phyloP scores from a whole-genome alignment of 2,888 invertebrate species.

The Danaus chrysippus region DNA sequence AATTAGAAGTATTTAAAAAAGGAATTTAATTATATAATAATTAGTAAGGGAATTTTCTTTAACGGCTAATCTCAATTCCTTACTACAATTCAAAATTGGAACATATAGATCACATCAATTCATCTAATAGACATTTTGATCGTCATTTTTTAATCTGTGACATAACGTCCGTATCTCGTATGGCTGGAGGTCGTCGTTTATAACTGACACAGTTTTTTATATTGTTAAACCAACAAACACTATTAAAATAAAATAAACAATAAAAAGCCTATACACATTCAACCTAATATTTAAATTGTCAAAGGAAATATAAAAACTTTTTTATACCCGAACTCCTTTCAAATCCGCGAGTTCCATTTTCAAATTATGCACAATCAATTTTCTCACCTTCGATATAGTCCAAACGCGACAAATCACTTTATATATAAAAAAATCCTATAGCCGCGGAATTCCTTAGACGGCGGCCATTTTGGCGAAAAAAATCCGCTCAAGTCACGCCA shows the following conservation, averaged over 20 bases:
- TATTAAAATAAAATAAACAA: slow-evolving; percentile 1
- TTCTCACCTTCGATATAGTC: slow-evolving; percentile 52
- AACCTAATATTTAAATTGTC: too few relatives aligned
- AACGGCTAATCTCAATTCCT: too few relatives aligned
- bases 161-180: background rate
- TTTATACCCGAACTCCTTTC: too few relatives aligned
- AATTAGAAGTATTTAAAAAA: too few relatives aligned
- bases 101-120: too few relatives aligned
- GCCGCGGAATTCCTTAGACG: slow-evolving; percentile 38
- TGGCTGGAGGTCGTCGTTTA: slow-evolving; percentile 17
- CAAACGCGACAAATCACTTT: slow-evolving; percentile 29
- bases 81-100: too few relatives aligned
- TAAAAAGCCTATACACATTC: background rate
- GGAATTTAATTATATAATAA: too few relatives aligned
- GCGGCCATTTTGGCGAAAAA: slow-evolving; percentile 71
- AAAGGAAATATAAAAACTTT: too few relatives aligned
- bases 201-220: slow-evolving; percentile 15
- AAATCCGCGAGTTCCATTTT: too few relatives aligned
- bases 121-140: too few relatives aligned
- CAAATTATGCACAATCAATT: too few relatives aligned
- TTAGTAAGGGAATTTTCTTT: too few relatives aligned
- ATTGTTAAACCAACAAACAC: slow-evolving; percentile 14
- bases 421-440: slow-evolving; percentile 42
- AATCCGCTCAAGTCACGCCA: slow-evolving; percentile 44
- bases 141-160: background rate